phyloP scores from a whole-genome alignment of 2,113 vertebrate species.

The Ptilorrhoa leucosticta region DNA sequence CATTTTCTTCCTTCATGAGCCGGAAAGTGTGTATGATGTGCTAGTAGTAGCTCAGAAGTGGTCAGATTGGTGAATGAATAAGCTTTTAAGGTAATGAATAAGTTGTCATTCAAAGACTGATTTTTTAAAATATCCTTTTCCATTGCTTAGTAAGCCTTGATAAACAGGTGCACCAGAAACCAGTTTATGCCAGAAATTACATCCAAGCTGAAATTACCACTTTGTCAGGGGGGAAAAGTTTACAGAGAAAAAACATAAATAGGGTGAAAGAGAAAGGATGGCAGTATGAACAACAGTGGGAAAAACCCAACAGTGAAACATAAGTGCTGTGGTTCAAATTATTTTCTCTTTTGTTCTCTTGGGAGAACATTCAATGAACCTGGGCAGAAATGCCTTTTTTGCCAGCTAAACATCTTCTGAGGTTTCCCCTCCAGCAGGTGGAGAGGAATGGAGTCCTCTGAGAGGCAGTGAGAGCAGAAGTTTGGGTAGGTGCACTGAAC shows the following conservation, averaged over 20 bases:
- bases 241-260: background rate
- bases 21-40: background rate
- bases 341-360: background rate
- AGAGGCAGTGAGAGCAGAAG: background rate
- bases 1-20: background rate
- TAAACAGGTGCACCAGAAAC: background rate
- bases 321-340: background rate
- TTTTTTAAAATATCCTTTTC: background rate
- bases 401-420: background rate
- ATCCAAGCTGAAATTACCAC: background rate
- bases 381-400: background rate
- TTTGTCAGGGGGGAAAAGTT: background rate
- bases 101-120: background rate
- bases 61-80: background rate
- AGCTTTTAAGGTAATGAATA: background rate
- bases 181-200: background rate
- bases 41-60: background rate
- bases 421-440: background rate
- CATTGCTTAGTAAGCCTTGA: background rate
- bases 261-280: background rate
- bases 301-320: background rate
- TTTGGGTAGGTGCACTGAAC: background rate
- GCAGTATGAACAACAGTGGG: background rate
- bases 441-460: accelerated
- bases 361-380: background rate